phyloP scores from a whole-genome alignment of 2,113 vertebrate genomes.

The Vicugna pacos region DNA sequence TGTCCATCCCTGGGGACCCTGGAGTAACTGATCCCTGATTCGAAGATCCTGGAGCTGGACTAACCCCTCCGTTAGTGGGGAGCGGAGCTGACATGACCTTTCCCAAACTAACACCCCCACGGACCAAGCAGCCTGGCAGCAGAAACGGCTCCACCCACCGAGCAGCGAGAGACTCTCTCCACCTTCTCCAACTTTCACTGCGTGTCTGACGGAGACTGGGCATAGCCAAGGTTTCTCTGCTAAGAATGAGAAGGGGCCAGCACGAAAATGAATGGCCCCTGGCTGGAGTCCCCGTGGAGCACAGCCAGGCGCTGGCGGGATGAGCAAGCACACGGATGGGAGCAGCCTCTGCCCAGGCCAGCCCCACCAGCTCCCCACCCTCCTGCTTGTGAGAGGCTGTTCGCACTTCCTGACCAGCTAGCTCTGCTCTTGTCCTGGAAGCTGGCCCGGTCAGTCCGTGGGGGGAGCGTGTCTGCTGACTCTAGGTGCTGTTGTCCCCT shows the following conservation, averaged over 20 bases:
- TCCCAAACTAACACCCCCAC: background rate
- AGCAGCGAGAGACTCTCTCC: background rate
- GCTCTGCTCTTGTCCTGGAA: background rate
- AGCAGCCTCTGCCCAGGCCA: rapidly evolving
- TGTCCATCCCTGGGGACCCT: rapidly evolving
- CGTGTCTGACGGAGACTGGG: background rate
- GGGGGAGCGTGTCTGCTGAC: background rate
- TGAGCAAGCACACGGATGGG: rapidly evolving
- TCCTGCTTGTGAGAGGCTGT: background rate
- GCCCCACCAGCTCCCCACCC: background rate
- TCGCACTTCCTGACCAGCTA: background rate
- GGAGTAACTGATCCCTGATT: background rate
- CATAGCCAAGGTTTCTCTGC: background rate
- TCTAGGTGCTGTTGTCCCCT: background rate
- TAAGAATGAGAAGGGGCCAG: background rate
- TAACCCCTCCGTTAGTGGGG: background rate
- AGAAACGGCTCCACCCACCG: rapidly evolving
- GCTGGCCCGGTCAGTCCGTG: background rate
- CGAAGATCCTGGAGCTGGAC: background rate
- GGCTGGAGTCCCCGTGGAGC: background rate
- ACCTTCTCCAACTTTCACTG: background rate
- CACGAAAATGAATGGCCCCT: rapidly evolving
- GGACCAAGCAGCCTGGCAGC: background rate
- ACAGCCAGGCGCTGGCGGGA: rapidly evolving
- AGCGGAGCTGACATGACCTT: rapidly evolving